Evolutionary conservation across 2,113 vertebrate genomes (phyloP), one percentile per base, ranked within the genome.

Genomic region (Gracilinanus agilis): DNA sequence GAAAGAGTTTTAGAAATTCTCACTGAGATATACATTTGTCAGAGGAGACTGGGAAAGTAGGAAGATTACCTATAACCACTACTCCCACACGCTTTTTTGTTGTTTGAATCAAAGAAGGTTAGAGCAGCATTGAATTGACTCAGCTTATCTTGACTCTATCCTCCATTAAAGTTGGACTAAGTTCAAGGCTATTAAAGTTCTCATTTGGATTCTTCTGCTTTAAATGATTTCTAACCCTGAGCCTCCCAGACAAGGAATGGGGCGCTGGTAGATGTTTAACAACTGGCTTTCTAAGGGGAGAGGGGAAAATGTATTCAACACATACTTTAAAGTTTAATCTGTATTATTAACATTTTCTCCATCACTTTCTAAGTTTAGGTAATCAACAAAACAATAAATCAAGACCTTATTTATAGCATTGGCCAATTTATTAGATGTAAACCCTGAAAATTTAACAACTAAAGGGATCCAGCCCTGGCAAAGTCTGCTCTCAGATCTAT

Each of bases 1-100:
- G 88, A 99, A n/a, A n/a, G 98, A 27, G 99, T 98, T 98, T 3
- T 98, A 58, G 1, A 98, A 99, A 98, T 99, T 99, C 99, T 99
- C 99, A 23, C 99, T 98, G 4, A 99, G 98, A 96, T 99, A 99
- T 40, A 99, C 95, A 0, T 92, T 83, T 44, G 0, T 98, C 97
- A 0, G 99, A 98, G 92, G 99, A 98, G 0, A 10, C 0, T 0
- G 99, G 99, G 92, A 99, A 99, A 92, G 99, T 97, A 0, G 99
- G 99, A 90, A 99, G 97, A 93, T 99, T 99, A 97, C 99, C 99
- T 99, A 98, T 88, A 95, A 88, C 19, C 24, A 94, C 34, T 75
- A 75, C 13, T 24, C 19, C n/a, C n/a, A n/a, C n/a, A n/a, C n/a
- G n/a, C n/a, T 75, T 75, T 75, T 58, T 40, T 21, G 6, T 4